Conservation (phyloP, 2,888 invertebrate species). For the Cephus spinipes region DNA sequence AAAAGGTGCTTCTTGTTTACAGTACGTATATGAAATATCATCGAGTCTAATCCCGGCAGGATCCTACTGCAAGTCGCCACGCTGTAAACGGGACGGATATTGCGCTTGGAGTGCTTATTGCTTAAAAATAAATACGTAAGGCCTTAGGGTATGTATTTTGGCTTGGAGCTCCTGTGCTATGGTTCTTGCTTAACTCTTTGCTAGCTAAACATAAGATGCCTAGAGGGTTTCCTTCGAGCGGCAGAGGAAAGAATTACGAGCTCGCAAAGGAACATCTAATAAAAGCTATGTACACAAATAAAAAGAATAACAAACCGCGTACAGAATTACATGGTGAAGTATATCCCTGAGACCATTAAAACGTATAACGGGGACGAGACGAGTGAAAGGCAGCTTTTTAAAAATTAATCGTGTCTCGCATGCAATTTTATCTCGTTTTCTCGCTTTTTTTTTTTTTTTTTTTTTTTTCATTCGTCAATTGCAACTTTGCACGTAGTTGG, state of each 20-base stretch:
- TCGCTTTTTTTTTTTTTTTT: neutral
- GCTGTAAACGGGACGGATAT: neutral
- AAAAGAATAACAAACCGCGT: neutral
- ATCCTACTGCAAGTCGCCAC: neutral
- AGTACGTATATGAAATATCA: neutral
- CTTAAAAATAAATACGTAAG: neutral
- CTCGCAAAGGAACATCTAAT: neutral
- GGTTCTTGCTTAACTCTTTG: neutral
- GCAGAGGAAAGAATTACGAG: neutral
- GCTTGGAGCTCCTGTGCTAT: neutral
- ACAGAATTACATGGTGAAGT: neutral
- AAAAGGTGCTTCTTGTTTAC: neutral
- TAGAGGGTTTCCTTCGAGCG: neutral
- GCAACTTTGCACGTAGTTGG: neutral
- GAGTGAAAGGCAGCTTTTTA: neutral
- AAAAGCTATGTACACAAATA: neutral
- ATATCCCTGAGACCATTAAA: neutral
- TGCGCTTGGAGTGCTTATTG: neutral
- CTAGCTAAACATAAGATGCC: neutral
- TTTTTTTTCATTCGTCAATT: neutral
- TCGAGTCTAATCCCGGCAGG: neutral
- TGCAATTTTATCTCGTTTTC: neutral
- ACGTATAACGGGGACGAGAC: neutral
- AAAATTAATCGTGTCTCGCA: neutral
- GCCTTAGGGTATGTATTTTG: neutral